Evolutionary conservation across 2,113 vertebrate species (phyloP).

Genomic region (Hyperopisus bebe): DNA sequence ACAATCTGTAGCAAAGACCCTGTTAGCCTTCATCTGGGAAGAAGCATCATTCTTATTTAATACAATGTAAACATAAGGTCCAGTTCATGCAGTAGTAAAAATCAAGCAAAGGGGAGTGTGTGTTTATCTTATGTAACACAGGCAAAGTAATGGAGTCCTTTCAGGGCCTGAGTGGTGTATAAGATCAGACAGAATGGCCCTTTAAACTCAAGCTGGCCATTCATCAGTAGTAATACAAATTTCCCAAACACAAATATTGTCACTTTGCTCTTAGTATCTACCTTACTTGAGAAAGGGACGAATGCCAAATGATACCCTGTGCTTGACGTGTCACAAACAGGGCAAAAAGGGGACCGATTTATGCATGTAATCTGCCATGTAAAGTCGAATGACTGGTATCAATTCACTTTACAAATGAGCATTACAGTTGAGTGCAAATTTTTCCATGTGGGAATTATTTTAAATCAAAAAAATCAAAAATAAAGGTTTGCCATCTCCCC

Average conservation of each 20-base stretch:
- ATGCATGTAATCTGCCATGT: background rate
- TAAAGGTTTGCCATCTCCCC: background rate
- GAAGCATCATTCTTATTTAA: background rate
- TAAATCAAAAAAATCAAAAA: background rate
- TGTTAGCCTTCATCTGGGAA: background rate
- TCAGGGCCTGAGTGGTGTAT: background rate
- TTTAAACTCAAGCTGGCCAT: conserved; percentile 11
- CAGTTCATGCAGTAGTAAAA: conserved; percentile 23
- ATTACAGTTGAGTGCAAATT: conserved; percentile 40
- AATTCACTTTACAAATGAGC: background rate
- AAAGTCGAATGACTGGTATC: background rate
- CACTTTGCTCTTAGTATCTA: conserved; percentile 8
- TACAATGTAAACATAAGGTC: conserved; percentile 17
- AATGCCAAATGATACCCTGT: background rate
- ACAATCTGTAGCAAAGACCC: background rate
- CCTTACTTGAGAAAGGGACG: background rate
- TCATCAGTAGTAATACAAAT: conserved; percentile 27
- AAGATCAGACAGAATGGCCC: background rate
- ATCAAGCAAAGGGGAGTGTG: background rate
- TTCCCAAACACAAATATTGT: background rate
- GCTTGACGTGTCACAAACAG: background rate
- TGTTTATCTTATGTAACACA: background rate
- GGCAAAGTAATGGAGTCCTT: background rate
- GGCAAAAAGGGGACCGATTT: background rate
- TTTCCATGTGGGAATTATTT: background rate